Base-by-base conservation (phyloP, 1,140 invertebrate genomes). In the Zaprionus kolodkinae region DNA sequence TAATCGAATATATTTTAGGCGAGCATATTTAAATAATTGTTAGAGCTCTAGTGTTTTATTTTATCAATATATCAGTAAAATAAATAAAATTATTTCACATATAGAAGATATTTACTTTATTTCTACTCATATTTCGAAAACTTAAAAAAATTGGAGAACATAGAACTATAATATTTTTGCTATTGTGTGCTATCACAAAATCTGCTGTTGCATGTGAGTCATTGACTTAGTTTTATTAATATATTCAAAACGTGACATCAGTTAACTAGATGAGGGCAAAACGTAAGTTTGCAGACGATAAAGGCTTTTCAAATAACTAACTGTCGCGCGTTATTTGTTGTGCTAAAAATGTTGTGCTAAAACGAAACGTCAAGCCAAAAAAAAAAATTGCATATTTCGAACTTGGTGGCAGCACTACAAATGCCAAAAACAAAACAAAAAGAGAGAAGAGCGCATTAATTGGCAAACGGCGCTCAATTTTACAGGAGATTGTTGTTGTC, bases 391-490 rank as follows among this genome's bases (percentile, higher is more conserved):
- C 35, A 43, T 21, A 30, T 30, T 69, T 52, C 12, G 15, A 38
- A 48, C 48, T 11, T 2, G 12, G 48, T 73, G 64, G 48, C 65
- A 73, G 3, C 71, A 3, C 57, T 73, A 50, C 27, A 15, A 62
- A 62, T 27, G 33, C 43, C 27, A 33, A 60, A 52, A 54, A 40
- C 36, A 45, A 45, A 40, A 52, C 52, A 59, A 36, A 60, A 13
- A 63, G 30, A 52, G 66, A 62, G 65, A 57, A 35, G 68, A 71
- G 36, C 27, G 55, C 54, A 59, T 52, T 12, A 56, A 45, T 54
- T 72, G 66, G 33, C 50, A 64, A 75, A 27, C 59, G 27, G 40
- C 73, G 68, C 65, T 70, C 72, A 70, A 62, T 25, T 69, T 72
- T 35, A 66, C 40, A 63, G 56, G 40, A 54, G 43, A 36, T 66